Evolutionary conservation across 2,888 invertebrate genomes (phyloP).

Genomic region (Axea sp.): DNA sequence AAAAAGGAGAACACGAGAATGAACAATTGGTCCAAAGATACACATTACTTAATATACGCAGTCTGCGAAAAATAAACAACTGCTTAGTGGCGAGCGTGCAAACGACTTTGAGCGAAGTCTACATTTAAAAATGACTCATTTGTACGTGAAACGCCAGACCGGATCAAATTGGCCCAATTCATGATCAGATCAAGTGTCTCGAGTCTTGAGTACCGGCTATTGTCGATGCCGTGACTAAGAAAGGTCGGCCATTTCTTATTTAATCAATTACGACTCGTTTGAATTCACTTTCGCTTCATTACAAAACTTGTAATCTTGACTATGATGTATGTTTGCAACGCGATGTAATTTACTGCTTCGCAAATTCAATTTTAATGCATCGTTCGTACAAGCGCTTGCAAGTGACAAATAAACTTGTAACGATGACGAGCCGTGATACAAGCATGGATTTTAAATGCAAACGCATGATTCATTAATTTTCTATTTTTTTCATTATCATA

Average conservation of each 20-base stretch:
- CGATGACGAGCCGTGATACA: too few relatives aligned
- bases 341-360: too few relatives aligned
- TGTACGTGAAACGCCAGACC: slow-evolving; percentile 42
- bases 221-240: slow-evolving; percentile 44
- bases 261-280: slow-evolving; percentile 35
- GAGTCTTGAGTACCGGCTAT: slow-evolving; percentile 21
- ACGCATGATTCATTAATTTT: too few relatives aligned
- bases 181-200: slow-evolving; percentile 42
- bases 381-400: too few relatives aligned
- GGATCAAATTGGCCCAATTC: slow-evolving; percentile 57
- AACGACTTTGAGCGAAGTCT: slow-evolving; percentile 51
- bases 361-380: too few relatives aligned
- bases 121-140: slow-evolving; percentile 56
- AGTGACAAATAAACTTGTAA: too few relatives aligned
- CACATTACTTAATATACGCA: slow-evolving; percentile 38
- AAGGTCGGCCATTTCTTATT: slow-evolving; percentile 26
- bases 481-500: too few relatives aligned
- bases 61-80: slow-evolving; percentile 52
- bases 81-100: slow-evolving; percentile 50
- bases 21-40: slow-evolving; percentile 40
- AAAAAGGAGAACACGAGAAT: too few relatives aligned
- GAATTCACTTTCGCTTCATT: slow-evolving; percentile 34
- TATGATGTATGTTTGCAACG: slow-evolving; percentile 17
- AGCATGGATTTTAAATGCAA: too few relatives aligned
- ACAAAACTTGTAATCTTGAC: slow-evolving; percentile 14